Conservation (phyloP, 2,113 vertebrate genomes). For the Scolopax mira region DNA sequence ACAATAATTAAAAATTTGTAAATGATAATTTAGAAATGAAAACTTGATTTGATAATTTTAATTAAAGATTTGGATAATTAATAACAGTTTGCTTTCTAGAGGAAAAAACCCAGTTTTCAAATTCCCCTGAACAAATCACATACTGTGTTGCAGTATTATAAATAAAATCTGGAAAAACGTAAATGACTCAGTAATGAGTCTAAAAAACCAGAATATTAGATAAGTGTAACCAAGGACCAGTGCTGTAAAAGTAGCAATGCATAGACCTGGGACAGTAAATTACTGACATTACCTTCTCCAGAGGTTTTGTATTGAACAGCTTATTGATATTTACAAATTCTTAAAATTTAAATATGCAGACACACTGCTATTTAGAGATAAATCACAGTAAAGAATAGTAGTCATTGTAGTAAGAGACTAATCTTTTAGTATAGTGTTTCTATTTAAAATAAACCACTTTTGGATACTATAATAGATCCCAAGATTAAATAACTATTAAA, state of each 20-base stretch:
- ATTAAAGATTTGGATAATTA: neutral
- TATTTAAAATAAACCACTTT: neutral
- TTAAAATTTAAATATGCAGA: neutral
- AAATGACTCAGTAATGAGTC: neutral
- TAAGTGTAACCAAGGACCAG: neutral
- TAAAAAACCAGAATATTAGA: neutral
- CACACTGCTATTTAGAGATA: neutral
- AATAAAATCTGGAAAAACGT: neutral
- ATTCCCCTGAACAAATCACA: neutral
- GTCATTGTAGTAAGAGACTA: neutral
- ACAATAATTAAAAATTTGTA: neutral
- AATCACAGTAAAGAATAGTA: neutral
- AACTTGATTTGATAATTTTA: neutral
- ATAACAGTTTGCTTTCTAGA: neutral
- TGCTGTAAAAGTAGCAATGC: neutral
- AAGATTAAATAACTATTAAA: neutral
- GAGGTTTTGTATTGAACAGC: neutral
- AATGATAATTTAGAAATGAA: neutral
- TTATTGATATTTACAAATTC: neutral
- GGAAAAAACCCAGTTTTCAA: neutral
- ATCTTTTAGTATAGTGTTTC: neutral
- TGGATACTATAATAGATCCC: neutral
- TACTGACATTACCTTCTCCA: neutral
- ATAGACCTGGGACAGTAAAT: neutral
- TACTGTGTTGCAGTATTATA: neutral